phyloP scores from a whole-genome alignment of 2,797 vertebrate species.

The Etheostoma nigrum region DNA sequence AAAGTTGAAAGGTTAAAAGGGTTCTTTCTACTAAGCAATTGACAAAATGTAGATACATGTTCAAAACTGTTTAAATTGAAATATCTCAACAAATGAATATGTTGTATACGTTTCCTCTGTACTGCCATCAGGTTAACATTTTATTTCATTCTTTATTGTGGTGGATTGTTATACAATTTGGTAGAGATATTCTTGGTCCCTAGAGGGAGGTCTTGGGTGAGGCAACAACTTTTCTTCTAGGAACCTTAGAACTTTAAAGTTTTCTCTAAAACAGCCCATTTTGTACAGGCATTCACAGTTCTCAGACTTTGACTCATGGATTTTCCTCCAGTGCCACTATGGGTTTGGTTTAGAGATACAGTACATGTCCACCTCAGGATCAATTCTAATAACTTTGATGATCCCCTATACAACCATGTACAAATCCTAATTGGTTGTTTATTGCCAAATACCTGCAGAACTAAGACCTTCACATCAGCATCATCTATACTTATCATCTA shows the following conservation, averaged over 20 bases:
- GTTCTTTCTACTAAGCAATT: not conserved
- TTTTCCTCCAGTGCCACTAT: no score
- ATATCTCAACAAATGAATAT: not conserved
- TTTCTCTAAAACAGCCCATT: not conserved
- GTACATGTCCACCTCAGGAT: not conserved
- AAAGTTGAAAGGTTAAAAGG: conserved; percentile 7
- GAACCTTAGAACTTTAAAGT: not conserved
- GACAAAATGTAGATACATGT: not conserved
- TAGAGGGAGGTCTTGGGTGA: not conserved
- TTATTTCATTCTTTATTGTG: not conserved
- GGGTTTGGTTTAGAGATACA: not conserved
- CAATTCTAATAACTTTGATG: not conserved
- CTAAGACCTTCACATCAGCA: not conserved
- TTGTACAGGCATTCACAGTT: not conserved
- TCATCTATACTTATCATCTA: not conserved
- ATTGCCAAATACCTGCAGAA: not conserved
- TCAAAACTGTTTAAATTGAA: not conserved
- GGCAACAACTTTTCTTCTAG: not conserved
- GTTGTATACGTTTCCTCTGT: not conserved
- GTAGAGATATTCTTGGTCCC: not conserved
- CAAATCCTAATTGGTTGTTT: not conserved
- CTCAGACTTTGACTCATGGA: not conserved
- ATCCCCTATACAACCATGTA: not conserved
- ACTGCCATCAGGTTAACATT: not conserved
- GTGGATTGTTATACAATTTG: not conserved